phyloP scores from a whole-genome alignment of 2,797 vertebrate species.

The Enteromius trimaculatus region DNA sequence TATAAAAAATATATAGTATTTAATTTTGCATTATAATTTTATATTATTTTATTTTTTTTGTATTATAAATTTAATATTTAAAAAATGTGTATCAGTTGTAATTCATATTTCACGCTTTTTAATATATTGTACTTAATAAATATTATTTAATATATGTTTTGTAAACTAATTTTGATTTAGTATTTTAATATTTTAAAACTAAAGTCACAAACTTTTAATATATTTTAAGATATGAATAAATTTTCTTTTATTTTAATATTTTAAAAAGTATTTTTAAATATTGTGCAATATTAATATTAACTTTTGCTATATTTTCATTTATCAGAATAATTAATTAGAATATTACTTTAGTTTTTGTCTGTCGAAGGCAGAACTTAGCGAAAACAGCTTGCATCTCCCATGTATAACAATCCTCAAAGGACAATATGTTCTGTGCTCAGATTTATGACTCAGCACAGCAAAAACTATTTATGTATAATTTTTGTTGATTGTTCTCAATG shows the following conservation, averaged over 20 bases:
- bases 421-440: background rate
- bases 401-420: slow-evolving; percentile 3
- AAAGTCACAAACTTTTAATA: background rate
- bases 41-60: background rate
- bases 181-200: background rate
- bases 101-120: background rate
- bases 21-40: background rate
- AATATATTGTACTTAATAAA: background rate
- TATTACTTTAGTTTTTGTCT: background rate
- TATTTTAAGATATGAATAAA: background rate
- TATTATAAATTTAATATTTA: background rate
- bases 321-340: background rate
- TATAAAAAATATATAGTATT: background rate
- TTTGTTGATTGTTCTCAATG: slow-evolving; percentile 7
- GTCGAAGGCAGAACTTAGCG: background rate
- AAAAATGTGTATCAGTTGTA: background rate
- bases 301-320: background rate
- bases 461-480: background rate
- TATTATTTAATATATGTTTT: background rate
- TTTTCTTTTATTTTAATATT: background rate
- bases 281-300: too few relatives aligned
- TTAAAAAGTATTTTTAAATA: background rate
- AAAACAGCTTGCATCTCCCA: slow-evolving; percentile 11
- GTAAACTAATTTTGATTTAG: background rate
- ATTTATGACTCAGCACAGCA: background rate